Conservation (phyloP, 1,140 invertebrate species). For the Trachelipus rathkii region DNA sequence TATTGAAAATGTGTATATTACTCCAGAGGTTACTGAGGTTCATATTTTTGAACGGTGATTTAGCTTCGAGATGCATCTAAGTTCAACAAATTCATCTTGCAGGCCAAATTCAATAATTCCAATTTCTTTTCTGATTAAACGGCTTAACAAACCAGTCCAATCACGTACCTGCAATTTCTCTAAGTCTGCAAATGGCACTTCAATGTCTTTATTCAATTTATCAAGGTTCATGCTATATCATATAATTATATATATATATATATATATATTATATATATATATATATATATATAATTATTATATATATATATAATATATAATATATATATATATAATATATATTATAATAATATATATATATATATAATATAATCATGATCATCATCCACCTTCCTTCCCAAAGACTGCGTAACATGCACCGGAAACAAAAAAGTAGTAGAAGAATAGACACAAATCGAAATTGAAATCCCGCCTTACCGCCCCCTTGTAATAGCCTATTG, state of each 20-base stretch:
- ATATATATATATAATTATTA: slow-evolving; percentile 14
- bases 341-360: too few relatives aligned
- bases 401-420: too few relatives aligned
- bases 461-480: too few relatives aligned
- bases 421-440: too few relatives aligned
- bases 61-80: slow-evolving; percentile 31
- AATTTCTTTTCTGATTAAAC: slow-evolving; percentile 18
- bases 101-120: slow-evolving; percentile 17
- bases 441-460: too few relatives aligned
- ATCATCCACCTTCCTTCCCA: too few relatives aligned
- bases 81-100: slow-evolving; percentile 28
- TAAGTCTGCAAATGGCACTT: slow-evolving; percentile 23
- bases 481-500: too few relatives aligned
- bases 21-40: slow-evolving; percentile 24
- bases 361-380: too few relatives aligned
- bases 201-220: slow-evolving; percentile 28
- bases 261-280: slow-evolving; percentile 28
- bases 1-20: slow-evolving; percentile 20
- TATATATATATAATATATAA: too few relatives aligned
- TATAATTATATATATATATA: too few relatives aligned
- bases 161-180: slow-evolving; percentile 29
- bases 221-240: slow-evolving; percentile 25
- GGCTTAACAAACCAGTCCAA: slow-evolving; percentile 29
- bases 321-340: too few relatives aligned
- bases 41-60: slow-evolving; percentile 27